Percentiles rank a stretch among this genome's conserved stretches.
Conservation (phyloP, 2,888 invertebrate species). For the Drosophila ustulata region DNA sequence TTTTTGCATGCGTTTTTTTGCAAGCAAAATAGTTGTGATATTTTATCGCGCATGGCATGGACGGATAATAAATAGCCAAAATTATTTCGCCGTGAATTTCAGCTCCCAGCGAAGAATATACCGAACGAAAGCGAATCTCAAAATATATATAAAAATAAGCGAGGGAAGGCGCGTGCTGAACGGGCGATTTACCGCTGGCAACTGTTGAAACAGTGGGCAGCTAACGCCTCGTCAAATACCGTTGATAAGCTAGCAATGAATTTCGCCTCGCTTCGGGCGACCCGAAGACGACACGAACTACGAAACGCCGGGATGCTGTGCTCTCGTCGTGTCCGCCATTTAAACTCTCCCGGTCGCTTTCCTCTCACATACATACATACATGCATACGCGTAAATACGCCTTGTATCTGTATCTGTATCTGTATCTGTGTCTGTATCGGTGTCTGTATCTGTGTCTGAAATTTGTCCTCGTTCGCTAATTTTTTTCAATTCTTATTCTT, state of each 20-base stretch:
- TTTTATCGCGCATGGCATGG: slow-evolving; percentile 86
- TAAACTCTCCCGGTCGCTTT: not conserved
- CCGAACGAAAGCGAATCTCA: slow-evolving; percentile 27
- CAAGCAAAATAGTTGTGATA: slow-evolving; percentile 85
- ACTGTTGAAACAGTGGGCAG: slow-evolving; percentile 72
- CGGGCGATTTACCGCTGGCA: slow-evolving; percentile 75
- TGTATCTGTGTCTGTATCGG: not conserved
- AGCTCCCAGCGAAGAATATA: slow-evolving; percentile 66
- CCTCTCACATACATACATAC: not conserved
- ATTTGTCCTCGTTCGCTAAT: slow-evolving; percentile 2
- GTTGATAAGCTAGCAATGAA: slow-evolving; percentile 34
- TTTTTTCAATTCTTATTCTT: not conserved
- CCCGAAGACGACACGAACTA: slow-evolving; percentile 21
- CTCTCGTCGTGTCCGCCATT: slow-evolving; percentile 1
- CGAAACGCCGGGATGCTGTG: slow-evolving; percentile 24
- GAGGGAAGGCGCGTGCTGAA: slow-evolving; percentile 50
- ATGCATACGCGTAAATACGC: not conserved
- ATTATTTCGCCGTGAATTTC: slow-evolving; percentile 83
- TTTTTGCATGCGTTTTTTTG: slow-evolving; percentile 85
- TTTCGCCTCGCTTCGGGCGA: slow-evolving; percentile 8
- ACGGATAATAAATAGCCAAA: slow-evolving; percentile 83
- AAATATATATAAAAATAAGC: slow-evolving; percentile 3
- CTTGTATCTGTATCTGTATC: not conserved
- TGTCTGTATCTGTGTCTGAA: not conserved
- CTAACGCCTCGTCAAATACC: slow-evolving; percentile 51